Percentiles rank a stretch among this genome's conserved stretches.
Evolutionary conservation across 2,888 invertebrate genomes (phyloP).

Genomic region (Poecilobothrus nobilitatus): DNA sequence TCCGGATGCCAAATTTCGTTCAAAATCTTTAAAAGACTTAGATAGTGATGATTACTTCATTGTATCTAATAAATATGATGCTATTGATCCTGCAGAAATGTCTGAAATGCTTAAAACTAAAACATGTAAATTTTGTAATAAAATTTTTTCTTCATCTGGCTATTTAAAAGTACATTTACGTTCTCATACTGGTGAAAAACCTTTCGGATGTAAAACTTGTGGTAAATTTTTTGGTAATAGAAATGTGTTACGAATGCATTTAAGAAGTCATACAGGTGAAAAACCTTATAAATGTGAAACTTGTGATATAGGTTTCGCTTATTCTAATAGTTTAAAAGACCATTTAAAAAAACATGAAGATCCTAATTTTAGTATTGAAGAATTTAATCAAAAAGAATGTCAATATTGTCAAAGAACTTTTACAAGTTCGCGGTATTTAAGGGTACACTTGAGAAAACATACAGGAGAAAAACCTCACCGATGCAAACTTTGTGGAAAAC

Average conservation of each 20-base stretch:
- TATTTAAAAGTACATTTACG: conserved; percentile 4
- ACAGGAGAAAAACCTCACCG: not conserved
- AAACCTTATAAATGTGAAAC: not conserved
- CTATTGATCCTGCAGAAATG: not conserved
- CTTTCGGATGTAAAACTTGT: not conserved
- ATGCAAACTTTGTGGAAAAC: not conserved
- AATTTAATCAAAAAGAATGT: not conserved
- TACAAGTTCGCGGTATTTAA: not conserved
- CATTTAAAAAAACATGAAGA: conserved; percentile 2
- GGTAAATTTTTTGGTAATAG: not conserved
- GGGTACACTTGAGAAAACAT: not conserved
- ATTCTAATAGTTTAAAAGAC: not conserved
- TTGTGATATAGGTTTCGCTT: not conserved
- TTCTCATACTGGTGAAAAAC: conserved; percentile 1
- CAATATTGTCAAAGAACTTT: not conserved
- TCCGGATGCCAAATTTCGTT: not conserved
- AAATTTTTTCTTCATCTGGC: not conserved
- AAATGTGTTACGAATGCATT: not conserved
- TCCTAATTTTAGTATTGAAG: not conserved
- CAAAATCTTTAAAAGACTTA: not conserved
- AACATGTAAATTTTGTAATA: not conserved
- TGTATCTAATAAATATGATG: not conserved
- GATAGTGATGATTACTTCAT: not conserved
- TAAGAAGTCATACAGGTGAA: not conserved
- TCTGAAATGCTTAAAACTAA: not conserved